phyloP scores from a whole-genome alignment of 2,797 vertebrate species.

The Astyanax mexicanus region DNA sequence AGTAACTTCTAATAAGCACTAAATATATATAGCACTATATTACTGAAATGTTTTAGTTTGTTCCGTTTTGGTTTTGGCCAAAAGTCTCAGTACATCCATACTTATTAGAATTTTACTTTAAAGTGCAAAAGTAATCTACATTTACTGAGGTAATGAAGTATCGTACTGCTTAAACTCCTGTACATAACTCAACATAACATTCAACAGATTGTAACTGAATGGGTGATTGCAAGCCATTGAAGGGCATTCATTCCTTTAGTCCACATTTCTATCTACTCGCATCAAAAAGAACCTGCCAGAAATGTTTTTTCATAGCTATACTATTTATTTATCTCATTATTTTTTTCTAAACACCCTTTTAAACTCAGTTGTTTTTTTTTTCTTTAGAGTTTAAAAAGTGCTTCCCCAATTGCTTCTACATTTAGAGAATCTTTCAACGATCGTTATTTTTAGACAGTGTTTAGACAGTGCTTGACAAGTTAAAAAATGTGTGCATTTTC shows the following conservation, averaged over 20 bases:
- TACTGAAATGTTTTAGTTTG: too few species aligned
- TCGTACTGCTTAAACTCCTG: too few species aligned
- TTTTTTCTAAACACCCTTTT: background rate
- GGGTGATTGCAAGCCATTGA: background rate
- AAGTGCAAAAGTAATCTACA: too few species aligned
- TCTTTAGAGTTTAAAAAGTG: background rate
- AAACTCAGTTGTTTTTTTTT: too few species aligned
- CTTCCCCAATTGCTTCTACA: background rate
- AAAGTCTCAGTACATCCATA: too few species aligned
- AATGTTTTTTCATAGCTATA: background rate
- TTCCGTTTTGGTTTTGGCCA: too few species aligned
- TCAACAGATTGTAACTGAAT: conserved; percentile 9
- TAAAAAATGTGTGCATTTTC: background rate
- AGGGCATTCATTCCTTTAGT: background rate
- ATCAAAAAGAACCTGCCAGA: background rate
- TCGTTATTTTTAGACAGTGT: background rate
- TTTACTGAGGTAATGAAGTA: too few species aligned
- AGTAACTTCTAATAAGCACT: too few species aligned
- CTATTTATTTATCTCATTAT: too few species aligned
- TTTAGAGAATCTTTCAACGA: background rate
- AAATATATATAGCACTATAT: too few species aligned
- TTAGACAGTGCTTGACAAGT: background rate
- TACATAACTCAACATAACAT: background rate
- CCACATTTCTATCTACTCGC: background rate
- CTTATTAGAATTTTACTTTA: too few species aligned